Conservation (phyloP, 35 echinoderm and acorn worm species). For the Anneissia japonica region DNA sequence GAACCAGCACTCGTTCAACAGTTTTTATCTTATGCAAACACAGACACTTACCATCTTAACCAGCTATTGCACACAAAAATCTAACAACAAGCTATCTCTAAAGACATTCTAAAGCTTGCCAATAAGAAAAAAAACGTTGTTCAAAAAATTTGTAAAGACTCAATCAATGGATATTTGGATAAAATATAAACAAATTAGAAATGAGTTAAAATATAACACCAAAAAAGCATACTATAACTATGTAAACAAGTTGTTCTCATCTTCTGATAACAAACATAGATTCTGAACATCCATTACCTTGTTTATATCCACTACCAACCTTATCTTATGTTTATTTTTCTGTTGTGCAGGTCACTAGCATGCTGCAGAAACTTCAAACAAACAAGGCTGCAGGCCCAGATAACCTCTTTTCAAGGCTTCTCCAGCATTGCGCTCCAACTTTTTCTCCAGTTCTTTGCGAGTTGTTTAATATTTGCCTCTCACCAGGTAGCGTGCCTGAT, state of each 20-base stretch:
- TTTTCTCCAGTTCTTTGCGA: neutral
- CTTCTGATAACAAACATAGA: too few relatives aligned
- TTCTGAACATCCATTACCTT: neutral
- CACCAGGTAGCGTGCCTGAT: neutral
- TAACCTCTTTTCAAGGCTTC: neutral
- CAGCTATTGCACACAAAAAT: neutral
- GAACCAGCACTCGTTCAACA: too few relatives aligned
- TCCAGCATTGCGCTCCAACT: neutral
- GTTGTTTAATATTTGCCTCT: neutral
- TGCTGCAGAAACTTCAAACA: neutral
- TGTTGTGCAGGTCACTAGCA: neutral
- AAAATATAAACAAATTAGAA: neutral
- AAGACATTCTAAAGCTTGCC: neutral
- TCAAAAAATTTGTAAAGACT: neutral
- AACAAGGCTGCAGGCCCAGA: neutral
- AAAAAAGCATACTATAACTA: neutral
- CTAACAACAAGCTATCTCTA: neutral
- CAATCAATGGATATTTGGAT: neutral
- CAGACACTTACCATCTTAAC: neutral
- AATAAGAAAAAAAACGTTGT: neutral
- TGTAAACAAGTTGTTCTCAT: neutral
- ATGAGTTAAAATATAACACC: neutral
- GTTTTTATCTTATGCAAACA: too few relatives aligned
- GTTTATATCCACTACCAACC: neutral
- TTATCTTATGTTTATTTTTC: neutral